Base-by-base conservation (phyloP, 2,797 vertebrate genomes). In the Pseudopleuronectes americanus region DNA sequence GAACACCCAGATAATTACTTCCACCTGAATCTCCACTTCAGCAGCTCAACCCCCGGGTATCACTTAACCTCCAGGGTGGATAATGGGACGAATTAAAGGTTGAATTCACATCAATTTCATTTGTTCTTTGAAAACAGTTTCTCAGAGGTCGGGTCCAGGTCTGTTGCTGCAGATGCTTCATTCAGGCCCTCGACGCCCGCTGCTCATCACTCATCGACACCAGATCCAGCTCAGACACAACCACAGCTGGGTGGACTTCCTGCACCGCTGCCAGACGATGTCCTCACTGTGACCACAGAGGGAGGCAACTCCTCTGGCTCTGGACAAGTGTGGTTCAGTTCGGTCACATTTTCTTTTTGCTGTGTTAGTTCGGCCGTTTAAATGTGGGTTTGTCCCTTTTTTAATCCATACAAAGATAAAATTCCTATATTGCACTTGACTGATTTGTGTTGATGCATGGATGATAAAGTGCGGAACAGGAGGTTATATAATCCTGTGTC, bases 241-340 rank as follows among this genome's bases (percentile, higher is more conserved):
- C 57, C 64, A 64, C 79, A 84, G 83, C 81, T 84, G 79, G 41
- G 8, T 63, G 74, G 71, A 84, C 86, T 83, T 84, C 49, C 82
- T 88, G 48, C 65, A 48, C 57, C 69, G 80, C 61, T 41, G 58
- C 64, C 51, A 62, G 85, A 87, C 87, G 90, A 89, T 85, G 80
- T 68, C 76, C 56, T 28, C 71, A 81, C 64, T 89, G 71, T 83
- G 31, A 53, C 54, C 48, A 57, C 43, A 57, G 22, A 60, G 1
- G 36, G 43, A 64, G 8, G 54, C 8, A 19, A 4, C 10, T 58
- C 24, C 38, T 47, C 13, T 33, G 19, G 8, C 10, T 38, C 36
- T 38, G 36, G 10, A 38, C 36, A 38, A 38, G 7, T 48, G 17
- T 21, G 8, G 17, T 3, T 48, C 36, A 4, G 36, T 38, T 38